Conservation (phyloP, 2,113 vertebrate species). For the Galeopterus variegatus region DNA sequence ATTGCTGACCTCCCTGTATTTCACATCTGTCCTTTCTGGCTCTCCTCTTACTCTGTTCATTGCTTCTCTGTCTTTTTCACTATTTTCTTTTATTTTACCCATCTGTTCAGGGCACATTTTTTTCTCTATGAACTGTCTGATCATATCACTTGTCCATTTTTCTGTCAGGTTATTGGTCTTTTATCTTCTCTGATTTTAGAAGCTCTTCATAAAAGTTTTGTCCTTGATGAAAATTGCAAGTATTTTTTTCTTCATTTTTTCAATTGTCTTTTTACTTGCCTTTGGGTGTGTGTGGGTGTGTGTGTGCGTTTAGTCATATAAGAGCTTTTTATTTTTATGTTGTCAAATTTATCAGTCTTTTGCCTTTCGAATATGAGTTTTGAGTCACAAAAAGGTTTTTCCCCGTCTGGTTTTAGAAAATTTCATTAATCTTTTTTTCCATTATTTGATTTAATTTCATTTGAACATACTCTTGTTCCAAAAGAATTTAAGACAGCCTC, state of each 20-base stretch:
- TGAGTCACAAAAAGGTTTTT: background rate
- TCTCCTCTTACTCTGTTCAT: background rate
- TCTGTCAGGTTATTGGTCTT: background rate
- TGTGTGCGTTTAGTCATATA: background rate
- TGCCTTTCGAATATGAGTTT: conserved; percentile 2
- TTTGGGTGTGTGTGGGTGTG: background rate
- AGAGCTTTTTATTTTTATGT: conserved; percentile 27
- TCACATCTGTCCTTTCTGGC: background rate
- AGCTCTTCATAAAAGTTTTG: conserved; percentile 16
- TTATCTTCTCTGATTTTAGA: conserved; percentile 44
- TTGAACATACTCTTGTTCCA: conserved; percentile 4
- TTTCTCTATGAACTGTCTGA: background rate
- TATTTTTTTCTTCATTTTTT: conserved; percentile 42
- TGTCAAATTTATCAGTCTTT: background rate
- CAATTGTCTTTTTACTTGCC: conserved; percentile 29
- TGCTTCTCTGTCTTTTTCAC: background rate
- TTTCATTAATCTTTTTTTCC: conserved; percentile 1
- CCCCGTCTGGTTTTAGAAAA: background rate
- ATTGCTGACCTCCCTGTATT: background rate
- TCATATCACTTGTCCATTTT: background rate
- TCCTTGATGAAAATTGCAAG: background rate
- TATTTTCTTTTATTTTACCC: background rate
- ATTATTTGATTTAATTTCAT: background rate
- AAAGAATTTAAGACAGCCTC: conserved; percentile 29
- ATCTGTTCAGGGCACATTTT: background rate